phyloP scores from a whole-genome alignment of 2,888 invertebrate genomes.

The Cyrtodaria siliqua region DNA sequence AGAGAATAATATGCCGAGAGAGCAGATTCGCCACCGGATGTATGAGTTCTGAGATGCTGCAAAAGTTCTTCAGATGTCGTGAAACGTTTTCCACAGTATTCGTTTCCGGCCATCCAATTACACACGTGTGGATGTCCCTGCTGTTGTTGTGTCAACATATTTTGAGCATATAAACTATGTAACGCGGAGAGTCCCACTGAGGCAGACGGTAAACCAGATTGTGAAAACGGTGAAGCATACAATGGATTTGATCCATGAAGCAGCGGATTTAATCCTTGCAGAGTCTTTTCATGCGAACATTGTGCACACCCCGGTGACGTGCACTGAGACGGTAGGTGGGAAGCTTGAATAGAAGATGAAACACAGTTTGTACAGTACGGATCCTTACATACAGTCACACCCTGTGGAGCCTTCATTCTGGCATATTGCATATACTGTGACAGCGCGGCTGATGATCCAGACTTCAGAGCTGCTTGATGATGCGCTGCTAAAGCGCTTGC shows the following conservation, averaged over 20 bases:
- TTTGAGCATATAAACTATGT: slow-evolving; percentile 75
- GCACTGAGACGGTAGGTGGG: slow-evolving; percentile 89
- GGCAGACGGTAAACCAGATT: slow-evolving; percentile 61
- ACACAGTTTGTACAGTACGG: slow-evolving; percentile 98
- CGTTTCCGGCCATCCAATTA: slow-evolving; percentile 95
- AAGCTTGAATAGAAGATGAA: slow-evolving; percentile 89
- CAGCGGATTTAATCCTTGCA: slow-evolving; percentile 70
- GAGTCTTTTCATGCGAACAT: slow-evolving; percentile 93
- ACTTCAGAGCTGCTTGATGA: slow-evolving; percentile 58
- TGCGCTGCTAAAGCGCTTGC: slow-evolving; percentile 68
- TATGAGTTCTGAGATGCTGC: slow-evolving; percentile 96
- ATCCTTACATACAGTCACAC: slow-evolving; percentile 97
- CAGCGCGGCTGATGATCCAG: slow-evolving; percentile 61
- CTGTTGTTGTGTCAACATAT: slow-evolving; percentile 63
- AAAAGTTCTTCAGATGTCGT: slow-evolving; percentile 96
- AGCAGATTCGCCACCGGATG: slow-evolving; percentile 85
- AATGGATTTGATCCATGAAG: slow-evolving; percentile 66
- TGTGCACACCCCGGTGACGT: slow-evolving; percentile 98
- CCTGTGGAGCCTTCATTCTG: slow-evolving; percentile 94
- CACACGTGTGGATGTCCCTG: slow-evolving; percentile 88
- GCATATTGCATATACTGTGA: slow-evolving; percentile 91
- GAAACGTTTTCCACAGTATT: slow-evolving; percentile 97
- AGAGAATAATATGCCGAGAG: slow-evolving; percentile 59
- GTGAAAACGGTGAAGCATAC: slow-evolving; percentile 52
- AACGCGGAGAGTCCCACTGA: slow-evolving; percentile 66